Evolutionary conservation across 2,113 vertebrate species (phyloP), one percentile per base, ranked within the genome.

Genomic region (Python bivittatus): DNA sequence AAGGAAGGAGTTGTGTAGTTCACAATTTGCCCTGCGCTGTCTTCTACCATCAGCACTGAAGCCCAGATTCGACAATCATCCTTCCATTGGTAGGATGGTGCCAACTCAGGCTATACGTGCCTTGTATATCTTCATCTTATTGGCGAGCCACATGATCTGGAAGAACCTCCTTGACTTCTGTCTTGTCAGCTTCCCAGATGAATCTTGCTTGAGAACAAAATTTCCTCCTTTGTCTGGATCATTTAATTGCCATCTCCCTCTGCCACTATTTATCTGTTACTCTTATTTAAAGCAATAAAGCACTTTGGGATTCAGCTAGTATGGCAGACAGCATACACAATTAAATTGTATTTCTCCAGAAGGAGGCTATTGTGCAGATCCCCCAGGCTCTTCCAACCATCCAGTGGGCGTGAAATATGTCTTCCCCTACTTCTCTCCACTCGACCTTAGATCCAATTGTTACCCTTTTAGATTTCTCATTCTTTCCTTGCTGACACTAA

Each of bases 401-500:
- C 86, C 92, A 93, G 15, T 22, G 2, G n/a, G 52, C 17, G 11
- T 86, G 88, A 86, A 89, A 84, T 58, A 86, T 72, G 83, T 52
- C 68, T 58, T 53, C 56, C 25, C 2, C 1, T 3, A 0, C 15
- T 56, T 48, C 5, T 44, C 10, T 3, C 17, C 90, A 92, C 53
- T 86, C 29, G 52, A 11, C 58, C 72, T 88, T 94, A 91, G 90
- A 25, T 54, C 94, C 97, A 97, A 96, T 64, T 92, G 91, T 95
- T 93, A 94, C 48, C 0, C 92, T 88, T 94, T 85, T 20, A 42
- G 25, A 25, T 13, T 22, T 56, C 87, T 92, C 72, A 20, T 88
- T 44, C 17, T 89, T 96, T 95, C 94, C 91, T 53, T 88, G n/a
- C 94, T 96, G 97, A 95, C 95, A 95, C 89, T 52, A 93, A 94